A percentile compares a stretch with the other conserved stretches of the same genome.
Evolutionary conservation across 2,888 invertebrate genomes (phyloP).

Genomic region (Drosophila atroscutellata): DNA sequence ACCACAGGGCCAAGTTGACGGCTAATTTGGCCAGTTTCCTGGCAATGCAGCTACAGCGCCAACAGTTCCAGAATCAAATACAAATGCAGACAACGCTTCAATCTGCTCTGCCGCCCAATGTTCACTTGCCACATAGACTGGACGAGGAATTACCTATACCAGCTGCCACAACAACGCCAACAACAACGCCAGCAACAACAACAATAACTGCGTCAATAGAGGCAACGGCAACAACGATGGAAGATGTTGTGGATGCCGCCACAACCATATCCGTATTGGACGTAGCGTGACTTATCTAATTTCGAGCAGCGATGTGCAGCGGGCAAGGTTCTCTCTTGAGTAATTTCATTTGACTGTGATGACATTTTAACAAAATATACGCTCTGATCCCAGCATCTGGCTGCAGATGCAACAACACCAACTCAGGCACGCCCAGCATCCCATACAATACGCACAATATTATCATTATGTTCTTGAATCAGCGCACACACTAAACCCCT

Average conservation of each 20-base stretch:
- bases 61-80: conserved; percentile 70
- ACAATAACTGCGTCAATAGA: neutral
- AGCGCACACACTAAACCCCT: neutral
- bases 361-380: conserved; percentile 72
- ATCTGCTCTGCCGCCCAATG: conserved; percentile 57
- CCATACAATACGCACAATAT: conserved; percentile 26
- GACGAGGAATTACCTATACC: conserved; percentile 33
- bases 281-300: conserved; percentile 59
- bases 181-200: conserved; percentile 20
- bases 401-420: conserved; percentile 41
- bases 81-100: conserved; percentile 58
- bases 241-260: conserved; percentile 11
- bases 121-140: conserved; percentile 56
- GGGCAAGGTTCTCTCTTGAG: conserved; percentile 42
- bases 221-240: conserved; percentile 16
- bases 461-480: conserved; percentile 7
- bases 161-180: conserved; percentile 17
- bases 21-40: conserved; percentile 66
- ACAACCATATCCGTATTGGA: conserved; percentile 20
- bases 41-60: conserved; percentile 73
- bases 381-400: conserved; percentile 20
- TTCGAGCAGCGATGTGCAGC: conserved; percentile 12
- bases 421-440: conserved; percentile 70
- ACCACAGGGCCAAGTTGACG: conserved; percentile 78
- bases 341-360: conserved; percentile 81